A percentile compares a stretch with the other conserved stretches of the same genome.
Conservation (phyloP, 2,113 vertebrate genomes). For the Malurus cyaneus region DNA sequence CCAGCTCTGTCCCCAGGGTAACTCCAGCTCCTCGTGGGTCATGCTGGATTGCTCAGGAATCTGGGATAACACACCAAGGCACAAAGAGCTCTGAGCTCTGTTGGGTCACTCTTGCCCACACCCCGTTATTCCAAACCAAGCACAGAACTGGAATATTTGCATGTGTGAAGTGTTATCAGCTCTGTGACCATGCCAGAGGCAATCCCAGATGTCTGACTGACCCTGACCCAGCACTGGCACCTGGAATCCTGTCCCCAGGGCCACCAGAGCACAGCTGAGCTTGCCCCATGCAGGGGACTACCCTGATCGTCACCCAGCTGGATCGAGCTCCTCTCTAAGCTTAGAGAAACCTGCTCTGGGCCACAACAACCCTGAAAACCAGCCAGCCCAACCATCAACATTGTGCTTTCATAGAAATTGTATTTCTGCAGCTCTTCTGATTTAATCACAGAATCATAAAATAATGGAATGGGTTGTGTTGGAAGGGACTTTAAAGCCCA, state of each 20-base stretch:
- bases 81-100: background rate
- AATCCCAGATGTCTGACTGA: background rate
- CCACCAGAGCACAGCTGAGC: background rate
- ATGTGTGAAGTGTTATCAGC: background rate
- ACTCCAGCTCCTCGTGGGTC: background rate
- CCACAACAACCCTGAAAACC: background rate
- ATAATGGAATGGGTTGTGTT: too few relatives aligned
- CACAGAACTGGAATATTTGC: background rate
- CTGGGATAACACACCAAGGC: background rate
- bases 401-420: background rate
- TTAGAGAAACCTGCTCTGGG: background rate
- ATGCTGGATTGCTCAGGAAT: background rate
- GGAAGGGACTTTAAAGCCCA: background rate
- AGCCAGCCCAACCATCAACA: background rate
- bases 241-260: background rate
- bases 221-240: background rate
- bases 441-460: background rate
- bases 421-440: background rate
- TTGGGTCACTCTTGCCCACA: background rate
- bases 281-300: background rate
- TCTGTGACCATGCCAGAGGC: background rate
- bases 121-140: background rate
- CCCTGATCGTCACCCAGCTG: background rate
- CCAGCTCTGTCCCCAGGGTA: background rate
- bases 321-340: background rate